Base-by-base conservation (phyloP, 2,797 vertebrate species). In the Poecilia velifera region DNA sequence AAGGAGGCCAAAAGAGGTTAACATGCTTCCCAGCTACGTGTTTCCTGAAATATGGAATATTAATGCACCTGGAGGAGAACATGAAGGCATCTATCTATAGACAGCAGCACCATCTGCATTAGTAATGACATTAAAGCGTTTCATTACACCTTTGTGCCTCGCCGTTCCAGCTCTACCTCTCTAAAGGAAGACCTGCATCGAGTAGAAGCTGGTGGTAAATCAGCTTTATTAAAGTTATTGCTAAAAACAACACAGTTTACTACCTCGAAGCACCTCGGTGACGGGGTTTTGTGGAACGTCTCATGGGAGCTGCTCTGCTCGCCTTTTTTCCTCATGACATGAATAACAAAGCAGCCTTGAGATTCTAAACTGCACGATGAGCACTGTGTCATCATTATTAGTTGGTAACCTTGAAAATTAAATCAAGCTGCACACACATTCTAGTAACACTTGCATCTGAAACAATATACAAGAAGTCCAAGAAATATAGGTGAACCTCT, bases 1-100 rank as follows among this genome's bases (percentile, higher is more conserved):
- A 4, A 66, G 76, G 71, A 74, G 79, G 74, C 55, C 7, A 68
- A 76, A 79, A 31, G 84, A 82, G 85, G 81, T 84, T 68, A 81
- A 88, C 76, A 76, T 80, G 85, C 88, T 68, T 78, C 84, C 83
- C 73, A 89, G 83, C 85, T 86, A 88, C 86, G 78, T 71, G 45
- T 76, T 78, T 78, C 76, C 90, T 94, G 87, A 94, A 95, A 94
- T 93, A 94, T 94, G 76, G 86, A 95, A 82, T 34, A 79, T 88
- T 90, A 90, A 90, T 88, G 90, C 81, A 90, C 83, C 86, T 88
- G 89, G 84, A 90, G 87, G 80, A 84, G 87, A 86, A 91, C 83
- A 91, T 57, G 73, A 80, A 84, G 79, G 90, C 84, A 59, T 84
- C 57, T 84, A 88, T 87, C 87, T 74, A 83, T 82, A 77, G 82